phyloP scores from a whole-genome alignment of 2,888 invertebrate genomes.

The Escarpia spicata region DNA sequence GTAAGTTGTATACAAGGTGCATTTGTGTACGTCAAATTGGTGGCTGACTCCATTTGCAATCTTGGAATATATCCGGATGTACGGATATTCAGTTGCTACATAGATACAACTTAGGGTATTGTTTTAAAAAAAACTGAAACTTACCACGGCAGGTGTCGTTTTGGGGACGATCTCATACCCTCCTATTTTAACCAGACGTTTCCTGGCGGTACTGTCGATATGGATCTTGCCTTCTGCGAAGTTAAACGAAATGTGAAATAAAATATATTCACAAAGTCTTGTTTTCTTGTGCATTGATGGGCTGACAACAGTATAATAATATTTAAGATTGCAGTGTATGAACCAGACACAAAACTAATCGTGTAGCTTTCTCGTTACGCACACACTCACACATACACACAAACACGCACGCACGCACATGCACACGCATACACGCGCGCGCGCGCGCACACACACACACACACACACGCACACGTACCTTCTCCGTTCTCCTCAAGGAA shows the following conservation, averaged over 20 bases:
- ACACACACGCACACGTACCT: constrained; percentile 1
- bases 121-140: background rate
- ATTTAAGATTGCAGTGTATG: too few species aligned
- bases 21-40: background rate
- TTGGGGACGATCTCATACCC: background rate
- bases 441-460: background rate
- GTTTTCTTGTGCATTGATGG: background rate
- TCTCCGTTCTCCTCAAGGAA: constrained; percentile 22
- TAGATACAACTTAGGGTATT: background rate
- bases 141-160: background rate
- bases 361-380: too few species aligned
- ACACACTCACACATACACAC: background rate
- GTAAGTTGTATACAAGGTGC: background rate
- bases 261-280: background rate
- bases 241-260: background rate
- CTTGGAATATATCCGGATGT: background rate
- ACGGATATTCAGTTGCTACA: background rate
- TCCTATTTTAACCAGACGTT: background rate
- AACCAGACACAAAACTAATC: too few species aligned
- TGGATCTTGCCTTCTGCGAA: background rate
- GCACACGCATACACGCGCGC: background rate
- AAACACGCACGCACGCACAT: background rate
- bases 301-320: too few species aligned
- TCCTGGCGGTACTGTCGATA: background rate
- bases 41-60: background rate